These are phyloP conservation scores for Danionella dracula DNA, from an alignment of 2,797 vertebrate genomes.

Conservation along the genomic window DNA sequence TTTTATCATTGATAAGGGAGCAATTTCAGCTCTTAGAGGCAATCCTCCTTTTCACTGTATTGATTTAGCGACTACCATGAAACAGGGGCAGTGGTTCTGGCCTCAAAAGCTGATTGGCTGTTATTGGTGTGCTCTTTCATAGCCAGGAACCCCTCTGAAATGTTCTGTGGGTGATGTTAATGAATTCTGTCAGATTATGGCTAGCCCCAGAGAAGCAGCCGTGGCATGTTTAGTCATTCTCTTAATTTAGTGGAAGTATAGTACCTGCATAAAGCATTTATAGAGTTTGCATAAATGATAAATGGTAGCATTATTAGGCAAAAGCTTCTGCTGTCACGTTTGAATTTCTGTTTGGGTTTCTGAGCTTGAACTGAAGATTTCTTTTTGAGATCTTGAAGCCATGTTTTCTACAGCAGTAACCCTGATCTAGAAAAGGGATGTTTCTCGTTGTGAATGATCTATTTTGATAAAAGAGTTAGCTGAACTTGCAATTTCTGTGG, in stretches of 20 bases:
- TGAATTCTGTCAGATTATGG: neutral
- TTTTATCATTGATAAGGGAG: conserved; percentile 1
- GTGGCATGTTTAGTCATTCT: neutral
- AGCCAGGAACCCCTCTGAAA: neutral
- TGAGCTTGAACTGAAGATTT: neutral
- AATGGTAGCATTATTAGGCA: neutral
- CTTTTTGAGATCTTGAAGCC: neutral
- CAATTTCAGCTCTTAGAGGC: neutral
- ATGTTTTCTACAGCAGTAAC: neutral
- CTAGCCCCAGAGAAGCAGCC: neutral
- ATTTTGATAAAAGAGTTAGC: conserved; percentile 16
- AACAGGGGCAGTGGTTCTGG: neutral
- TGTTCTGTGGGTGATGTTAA: neutral
- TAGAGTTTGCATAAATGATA: conserved; percentile 7
- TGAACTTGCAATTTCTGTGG: conserved; percentile 7
- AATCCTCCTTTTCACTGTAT: conserved; percentile 7
- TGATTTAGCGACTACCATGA: conserved; percentile 33
- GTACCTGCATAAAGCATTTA: neutral
- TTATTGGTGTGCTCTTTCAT: neutral
- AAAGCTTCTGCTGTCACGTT: neutral
- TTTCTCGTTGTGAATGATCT: neutral
- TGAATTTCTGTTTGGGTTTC: neutral
- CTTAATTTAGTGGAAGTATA: neutral
- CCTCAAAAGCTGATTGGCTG: conserved; percentile 26
- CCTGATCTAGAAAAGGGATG: conserved; percentile 6